A percentile compares a stretch with the other conserved stretches of the same genome.
These are phyloP conservation scores for Ommatoiulus sabulosus DNA, from an alignment of 2,888 invertebrate species.

Conservation along the genomic window DNA sequence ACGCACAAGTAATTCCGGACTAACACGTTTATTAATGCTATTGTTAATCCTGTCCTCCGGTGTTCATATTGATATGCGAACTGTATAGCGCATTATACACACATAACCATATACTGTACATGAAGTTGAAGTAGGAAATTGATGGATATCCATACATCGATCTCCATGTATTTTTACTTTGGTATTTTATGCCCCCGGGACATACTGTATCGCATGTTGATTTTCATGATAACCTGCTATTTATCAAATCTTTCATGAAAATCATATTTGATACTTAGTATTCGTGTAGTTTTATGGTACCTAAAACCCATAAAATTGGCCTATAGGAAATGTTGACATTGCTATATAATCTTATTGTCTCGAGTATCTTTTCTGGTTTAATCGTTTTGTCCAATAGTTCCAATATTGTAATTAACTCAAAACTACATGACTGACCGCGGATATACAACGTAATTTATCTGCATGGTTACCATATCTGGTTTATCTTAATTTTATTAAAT, in stretches of 20 bases:
- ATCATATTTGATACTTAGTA: neutral
- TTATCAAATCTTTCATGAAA: neutral
- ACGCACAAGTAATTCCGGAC: neutral
- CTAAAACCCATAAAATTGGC: neutral
- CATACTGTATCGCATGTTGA: neutral
- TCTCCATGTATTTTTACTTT: neutral
- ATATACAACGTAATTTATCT: too few species aligned
- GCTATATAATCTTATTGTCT: too few species aligned
- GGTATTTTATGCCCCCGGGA: neutral
- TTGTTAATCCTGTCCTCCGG: conserved; percentile 24
- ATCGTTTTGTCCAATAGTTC: too few species aligned
- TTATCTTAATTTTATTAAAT: too few species aligned
- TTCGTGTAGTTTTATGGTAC: neutral
- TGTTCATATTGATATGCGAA: conserved; percentile 12
- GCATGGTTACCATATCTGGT: too few species aligned
- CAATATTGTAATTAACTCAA: too few species aligned
- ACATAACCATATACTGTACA: neutral
- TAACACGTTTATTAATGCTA: neutral
- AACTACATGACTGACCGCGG: too few species aligned
- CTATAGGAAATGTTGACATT: neutral
- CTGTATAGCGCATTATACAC: neutral
- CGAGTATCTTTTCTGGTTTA: too few species aligned
- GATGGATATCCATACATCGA: conserved; percentile 20
- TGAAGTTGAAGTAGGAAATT: neutral
- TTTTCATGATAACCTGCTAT: neutral